Evolutionary conservation across 1,140 invertebrate species (phyloP).

Genomic region (Elymnias hypermnestra): DNA sequence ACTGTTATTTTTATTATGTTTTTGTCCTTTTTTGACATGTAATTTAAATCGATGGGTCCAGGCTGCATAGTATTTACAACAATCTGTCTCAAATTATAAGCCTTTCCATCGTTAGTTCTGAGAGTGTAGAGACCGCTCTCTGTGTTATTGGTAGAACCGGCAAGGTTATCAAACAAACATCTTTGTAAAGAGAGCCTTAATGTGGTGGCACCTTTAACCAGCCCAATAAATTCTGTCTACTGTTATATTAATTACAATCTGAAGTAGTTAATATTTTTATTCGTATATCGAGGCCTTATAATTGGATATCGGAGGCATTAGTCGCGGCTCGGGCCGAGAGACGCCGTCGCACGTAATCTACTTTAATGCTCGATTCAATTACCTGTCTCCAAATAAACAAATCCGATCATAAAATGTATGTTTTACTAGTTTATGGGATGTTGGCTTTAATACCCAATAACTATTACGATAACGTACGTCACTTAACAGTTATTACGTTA

Average conservation of each 20-base stretch:
- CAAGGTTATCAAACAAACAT: no score
- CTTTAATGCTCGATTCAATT: constrained; percentile 11
- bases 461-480: no score
- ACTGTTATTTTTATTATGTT: no score
- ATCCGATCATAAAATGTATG: constrained; percentile 14
- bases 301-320: constrained; percentile 1
- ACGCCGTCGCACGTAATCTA: not conserved
- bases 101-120: no score
- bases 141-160: no score
- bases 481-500: not conserved
- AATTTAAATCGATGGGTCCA: no score
- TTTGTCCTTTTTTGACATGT: no score
- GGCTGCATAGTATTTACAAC: no score
- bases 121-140: no score
- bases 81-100: no score
- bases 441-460: not conserved
- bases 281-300: constrained; percentile 7
- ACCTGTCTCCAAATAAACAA: constrained; percentile 12
- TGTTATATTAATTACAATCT: constrained; percentile 18
- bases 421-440: constrained; percentile 14
- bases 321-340: not conserved
- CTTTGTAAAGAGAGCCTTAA: not conserved
- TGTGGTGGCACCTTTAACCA: not conserved
- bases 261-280: constrained; percentile 14
- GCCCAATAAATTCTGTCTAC: not conserved